Evolutionary conservation across 1,140 invertebrate species (phyloP).

Genomic region (Meloidogyne hapla): DNA sequence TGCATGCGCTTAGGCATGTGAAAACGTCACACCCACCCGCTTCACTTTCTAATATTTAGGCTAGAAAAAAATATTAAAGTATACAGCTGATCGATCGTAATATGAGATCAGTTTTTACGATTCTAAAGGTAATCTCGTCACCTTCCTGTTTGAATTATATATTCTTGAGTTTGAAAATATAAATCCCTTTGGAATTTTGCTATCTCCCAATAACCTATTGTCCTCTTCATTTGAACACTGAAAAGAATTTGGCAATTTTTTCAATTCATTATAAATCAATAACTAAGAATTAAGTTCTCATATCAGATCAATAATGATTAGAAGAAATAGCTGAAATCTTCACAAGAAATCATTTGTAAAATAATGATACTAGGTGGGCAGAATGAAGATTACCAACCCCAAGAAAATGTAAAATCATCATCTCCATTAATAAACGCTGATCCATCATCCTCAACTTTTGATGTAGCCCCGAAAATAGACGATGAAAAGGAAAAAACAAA

Average conservation of each 20-base stretch:
- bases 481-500: not conserved
- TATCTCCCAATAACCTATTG: not conserved
- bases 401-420: not conserved
- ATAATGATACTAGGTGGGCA: not conserved
- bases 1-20: not conserved
- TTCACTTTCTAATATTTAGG: not conserved
- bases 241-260: not conserved
- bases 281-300: not conserved
- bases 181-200: too few relatives aligned
- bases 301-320: not conserved
- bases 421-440: not conserved
- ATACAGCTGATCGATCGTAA: not conserved
- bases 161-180: too few relatives aligned
- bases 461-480: not conserved
- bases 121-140: not conserved
- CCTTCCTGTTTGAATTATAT: not conserved
- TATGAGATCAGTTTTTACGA: conserved; percentile 1
- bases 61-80: not conserved
- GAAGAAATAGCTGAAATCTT: not conserved
- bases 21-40: not conserved
- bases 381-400: not conserved
- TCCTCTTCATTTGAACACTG: not conserved
- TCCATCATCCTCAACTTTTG: not conserved
- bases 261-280: not conserved
- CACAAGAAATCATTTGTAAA: not conserved